Base-by-base conservation (phyloP, 53 echinoderm and acorn worm species). In the Holothuria scabra region DNA sequence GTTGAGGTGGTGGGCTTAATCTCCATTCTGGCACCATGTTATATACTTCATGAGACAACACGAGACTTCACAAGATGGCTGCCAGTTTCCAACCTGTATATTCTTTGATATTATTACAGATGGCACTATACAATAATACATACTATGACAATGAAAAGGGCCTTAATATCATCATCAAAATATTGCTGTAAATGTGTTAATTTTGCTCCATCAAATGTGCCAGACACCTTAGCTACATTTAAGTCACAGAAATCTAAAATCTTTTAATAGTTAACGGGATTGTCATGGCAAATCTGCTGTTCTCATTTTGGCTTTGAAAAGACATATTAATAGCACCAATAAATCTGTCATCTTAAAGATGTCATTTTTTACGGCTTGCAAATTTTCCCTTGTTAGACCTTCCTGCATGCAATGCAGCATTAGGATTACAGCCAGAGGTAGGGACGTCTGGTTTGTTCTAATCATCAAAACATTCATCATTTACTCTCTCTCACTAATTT, bases 381-480 rank as follows among this genome's bases (percentile, higher is more conserved):
- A 71, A 18, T 32, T 71, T 19, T 16, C 48, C 31, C 48, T 9
- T 18, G 34, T 32, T 7, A 14, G 33, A 37, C 48, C 34, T 71
- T 21, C 34, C 49, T 93, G 93, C 83, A 90, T 87, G n/a, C n/a
- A n/a, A n/a, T 10, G 65, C 84, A 10, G 58, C 80, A 24, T 65
- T 93, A 8, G 86, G 90, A 24, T 91, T 78, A 72, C 46, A 87
- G 35, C 93, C 93, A 34, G 72, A 71, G 16, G 16, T 71, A 22
- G 38, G 14, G 14, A 16, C 72, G 37, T 71, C 23, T 71, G 3
- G 20, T 46, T 32, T 4, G 31, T 65, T 5, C 35, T n/a, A n/a
- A n/a, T 18, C 23, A 71, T 71, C 72, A 32, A 71, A 21, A 35
- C 34, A 5, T 65, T 35, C 23, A 35, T 37, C 41, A 13, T 3